Evolutionary conservation across 1,140 invertebrate species (phyloP).

Genomic region (Hypsibius dujardini): DNA sequence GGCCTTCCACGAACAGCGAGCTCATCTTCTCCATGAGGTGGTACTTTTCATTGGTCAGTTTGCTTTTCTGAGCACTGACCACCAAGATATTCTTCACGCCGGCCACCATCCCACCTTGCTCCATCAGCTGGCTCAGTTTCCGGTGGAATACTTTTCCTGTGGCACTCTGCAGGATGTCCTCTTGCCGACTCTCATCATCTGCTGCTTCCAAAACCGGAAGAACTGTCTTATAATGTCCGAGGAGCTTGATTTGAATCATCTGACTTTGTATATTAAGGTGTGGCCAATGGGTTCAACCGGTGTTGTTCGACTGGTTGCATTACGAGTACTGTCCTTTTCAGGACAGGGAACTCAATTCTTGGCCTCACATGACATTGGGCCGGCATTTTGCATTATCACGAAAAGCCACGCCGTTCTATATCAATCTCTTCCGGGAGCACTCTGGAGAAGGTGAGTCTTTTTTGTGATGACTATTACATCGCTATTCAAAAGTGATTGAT

Average conservation of each 20-base stretch:
- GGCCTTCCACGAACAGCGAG: slow-evolving; percentile 22
- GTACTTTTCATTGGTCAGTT: slow-evolving; percentile 62
- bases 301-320: too few species aligned
- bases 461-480: too few species aligned
- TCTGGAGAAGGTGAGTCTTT: too few species aligned
- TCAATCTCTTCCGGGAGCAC: too few species aligned
- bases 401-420: too few species aligned
- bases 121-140: slow-evolving; percentile 68
- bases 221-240: slow-evolving; percentile 52
- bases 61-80: slow-evolving; percentile 54
- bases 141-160: slow-evolving; percentile 72
- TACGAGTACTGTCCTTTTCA: too few species aligned
- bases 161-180: slow-evolving; percentile 51
- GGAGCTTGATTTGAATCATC: slow-evolving; percentile 35
- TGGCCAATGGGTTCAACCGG: background rate
- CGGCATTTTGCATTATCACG: too few species aligned
- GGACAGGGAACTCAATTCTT: too few species aligned
- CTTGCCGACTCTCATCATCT: slow-evolving; percentile 68
- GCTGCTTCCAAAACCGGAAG: slow-evolving; percentile 49
- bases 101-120: slow-evolving; percentile 63
- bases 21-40: slow-evolving; percentile 49
- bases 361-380: too few species aligned
- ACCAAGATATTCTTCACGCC: slow-evolving; percentile 60
- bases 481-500: too few species aligned
- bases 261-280: slow-evolving; percentile 14